A percentile compares a stretch with the other conserved stretches of the same genome.
Conservation (phyloP, 2,888 invertebrate genomes). For the Acanthococcus lagerstroemiae region DNA sequence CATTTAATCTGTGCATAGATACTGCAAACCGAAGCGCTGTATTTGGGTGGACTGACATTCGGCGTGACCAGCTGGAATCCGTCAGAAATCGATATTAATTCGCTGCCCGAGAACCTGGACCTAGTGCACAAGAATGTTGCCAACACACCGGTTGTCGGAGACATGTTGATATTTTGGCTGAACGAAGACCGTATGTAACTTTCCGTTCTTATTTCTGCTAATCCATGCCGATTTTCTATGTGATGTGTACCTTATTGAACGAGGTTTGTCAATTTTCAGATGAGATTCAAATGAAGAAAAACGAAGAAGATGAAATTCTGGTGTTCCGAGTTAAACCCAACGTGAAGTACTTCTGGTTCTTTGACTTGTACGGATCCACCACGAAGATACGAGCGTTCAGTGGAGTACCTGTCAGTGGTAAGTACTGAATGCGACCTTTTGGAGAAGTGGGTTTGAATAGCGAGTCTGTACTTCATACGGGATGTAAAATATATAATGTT, state of each 20-base stretch:
- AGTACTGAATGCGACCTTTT: no score
- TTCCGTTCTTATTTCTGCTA: no score
- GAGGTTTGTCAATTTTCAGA: no score
- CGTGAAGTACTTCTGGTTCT: conserved; percentile 86
- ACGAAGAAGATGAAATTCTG: conserved; percentile 65
- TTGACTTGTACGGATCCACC: conserved; percentile 69
- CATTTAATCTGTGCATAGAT: no score
- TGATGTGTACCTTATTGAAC: no score
- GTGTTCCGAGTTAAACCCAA: conserved; percentile 95
- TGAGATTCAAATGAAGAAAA: conserved; percentile 57
- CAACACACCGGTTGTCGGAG: conserved; percentile 65
- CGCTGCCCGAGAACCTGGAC: conserved; percentile 84
- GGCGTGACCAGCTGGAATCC: conserved; percentile 95
- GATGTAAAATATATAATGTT: no score
- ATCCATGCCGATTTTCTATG: no score
- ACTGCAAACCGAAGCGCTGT: conserved; percentile 71
- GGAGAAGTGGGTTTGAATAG: no score
- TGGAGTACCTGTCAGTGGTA: neutral
- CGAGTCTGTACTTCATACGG: no score
- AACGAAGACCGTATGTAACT: conserved; percentile 50
- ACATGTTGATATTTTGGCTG: conserved; percentile 75
- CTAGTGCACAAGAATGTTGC: conserved; percentile 90
- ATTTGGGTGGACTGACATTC: conserved; percentile 80
- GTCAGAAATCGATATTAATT: conserved; percentile 56
- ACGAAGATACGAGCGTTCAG: neutral